Conservation (phyloP, 2,113 vertebrate species). For the Fregata magnificens region DNA sequence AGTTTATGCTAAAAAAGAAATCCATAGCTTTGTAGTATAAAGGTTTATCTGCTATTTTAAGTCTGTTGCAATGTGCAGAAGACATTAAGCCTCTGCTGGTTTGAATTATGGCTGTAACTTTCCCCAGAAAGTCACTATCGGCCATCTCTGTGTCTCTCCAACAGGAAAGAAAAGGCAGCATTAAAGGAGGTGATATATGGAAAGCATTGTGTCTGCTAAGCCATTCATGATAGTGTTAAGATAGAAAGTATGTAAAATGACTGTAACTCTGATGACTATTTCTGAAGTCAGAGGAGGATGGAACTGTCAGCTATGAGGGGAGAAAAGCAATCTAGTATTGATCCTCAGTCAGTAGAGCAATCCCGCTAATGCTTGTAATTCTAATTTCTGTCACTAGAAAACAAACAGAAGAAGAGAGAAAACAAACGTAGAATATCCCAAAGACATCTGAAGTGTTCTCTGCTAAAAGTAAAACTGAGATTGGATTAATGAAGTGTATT, state of each 20-base stretch:
- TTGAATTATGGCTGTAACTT: neutral
- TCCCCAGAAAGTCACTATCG: neutral
- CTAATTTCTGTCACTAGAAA: neutral
- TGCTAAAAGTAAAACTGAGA: neutral
- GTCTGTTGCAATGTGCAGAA: rapidly evolving
- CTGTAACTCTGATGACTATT: neutral
- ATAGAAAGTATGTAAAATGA: neutral
- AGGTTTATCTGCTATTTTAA: neutral
- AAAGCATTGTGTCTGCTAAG: neutral
- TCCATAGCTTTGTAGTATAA: neutral
- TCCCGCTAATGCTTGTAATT: neutral
- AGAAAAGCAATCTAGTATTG: neutral
- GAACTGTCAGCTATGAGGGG: neutral
- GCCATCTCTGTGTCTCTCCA: neutral
- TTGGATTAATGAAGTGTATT: neutral
- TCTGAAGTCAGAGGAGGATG: neutral
- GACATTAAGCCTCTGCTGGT: neutral
- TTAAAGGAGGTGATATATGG: neutral
- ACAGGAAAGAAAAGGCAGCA: neutral
- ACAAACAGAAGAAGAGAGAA: neutral
- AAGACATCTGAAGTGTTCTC: neutral
- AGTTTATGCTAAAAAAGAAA: neutral
- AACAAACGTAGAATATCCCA: neutral
- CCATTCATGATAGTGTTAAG: neutral
- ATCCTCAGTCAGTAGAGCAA: neutral